Evolutionary conservation across 2,797 vertebrate genomes (phyloP).

Genomic region (Delichon dasypus): DNA sequence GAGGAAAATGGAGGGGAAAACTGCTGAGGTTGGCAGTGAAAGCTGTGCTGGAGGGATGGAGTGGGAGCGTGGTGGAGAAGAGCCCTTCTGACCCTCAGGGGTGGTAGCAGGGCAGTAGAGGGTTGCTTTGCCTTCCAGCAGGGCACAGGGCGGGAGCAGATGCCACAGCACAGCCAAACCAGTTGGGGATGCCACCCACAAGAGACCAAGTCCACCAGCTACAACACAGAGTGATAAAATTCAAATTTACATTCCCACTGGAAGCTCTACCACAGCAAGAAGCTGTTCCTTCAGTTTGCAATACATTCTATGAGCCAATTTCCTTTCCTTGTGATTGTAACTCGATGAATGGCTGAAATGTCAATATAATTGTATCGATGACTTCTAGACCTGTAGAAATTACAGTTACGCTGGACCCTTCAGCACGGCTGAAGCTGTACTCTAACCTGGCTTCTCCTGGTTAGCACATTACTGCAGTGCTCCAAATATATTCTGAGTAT

Average conservation of each 20-base stretch:
- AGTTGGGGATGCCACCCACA: background rate
- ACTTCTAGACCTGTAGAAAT: background rate
- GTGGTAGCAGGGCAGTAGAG: background rate
- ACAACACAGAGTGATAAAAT: background rate
- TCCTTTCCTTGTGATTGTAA: background rate
- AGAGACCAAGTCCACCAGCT: background rate
- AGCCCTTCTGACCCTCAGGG: background rate
- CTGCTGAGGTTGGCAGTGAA: background rate
- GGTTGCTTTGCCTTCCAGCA: background rate
- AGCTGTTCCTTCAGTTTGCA: background rate
- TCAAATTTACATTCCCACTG: background rate
- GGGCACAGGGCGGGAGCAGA: background rate
- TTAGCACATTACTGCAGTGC: background rate
- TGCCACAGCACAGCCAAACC: background rate
- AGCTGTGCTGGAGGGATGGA: background rate
- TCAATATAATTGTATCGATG: background rate
- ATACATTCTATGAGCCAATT: background rate
- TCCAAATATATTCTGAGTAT: background rate
- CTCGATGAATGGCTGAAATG: background rate
- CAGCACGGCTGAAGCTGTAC: background rate
- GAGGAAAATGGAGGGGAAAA: background rate
- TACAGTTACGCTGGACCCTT: background rate
- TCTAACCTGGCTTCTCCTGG: background rate
- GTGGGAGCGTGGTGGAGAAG: background rate
- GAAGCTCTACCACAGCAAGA: background rate